A percentile compares a stretch with the other conserved stretches of the same genome.
Conservation (phyloP, 2,113 vertebrate genomes). For the Lates calcarifer region DNA sequence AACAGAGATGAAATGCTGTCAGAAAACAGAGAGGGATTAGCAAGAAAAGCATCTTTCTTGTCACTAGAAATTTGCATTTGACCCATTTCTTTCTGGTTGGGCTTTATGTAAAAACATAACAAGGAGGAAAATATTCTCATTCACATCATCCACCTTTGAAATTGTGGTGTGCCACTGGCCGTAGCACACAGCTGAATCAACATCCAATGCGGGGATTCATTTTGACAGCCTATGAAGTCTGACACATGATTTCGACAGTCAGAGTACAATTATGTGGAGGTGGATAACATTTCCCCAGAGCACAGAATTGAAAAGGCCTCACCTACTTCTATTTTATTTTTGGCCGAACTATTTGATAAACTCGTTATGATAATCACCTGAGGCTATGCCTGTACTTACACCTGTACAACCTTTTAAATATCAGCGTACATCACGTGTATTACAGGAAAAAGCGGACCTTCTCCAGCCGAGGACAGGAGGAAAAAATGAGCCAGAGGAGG, state of each 20-base stretch:
- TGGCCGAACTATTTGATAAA: constrained; percentile 2
- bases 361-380: not conserved
- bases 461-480: not conserved
- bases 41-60: no score
- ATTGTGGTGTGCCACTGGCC: not conserved
- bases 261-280: not conserved
- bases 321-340: not conserved
- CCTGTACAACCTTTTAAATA: constrained; percentile 25
- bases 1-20: not conserved
- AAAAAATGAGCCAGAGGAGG: constrained; percentile 27
- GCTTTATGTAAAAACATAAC: not conserved
- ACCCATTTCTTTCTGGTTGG: not conserved
- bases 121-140: not conserved
- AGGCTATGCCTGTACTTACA: constrained; percentile 4
- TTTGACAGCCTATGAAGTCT: constrained; percentile 14
- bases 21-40: no score
- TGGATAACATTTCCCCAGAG: not conserved
- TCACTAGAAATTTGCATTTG: not conserved
- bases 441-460: constrained; percentile 15
- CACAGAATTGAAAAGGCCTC: not conserved
- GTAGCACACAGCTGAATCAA: constrained; percentile 15
- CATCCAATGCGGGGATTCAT: not conserved
- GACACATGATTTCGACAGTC: not conserved
- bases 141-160: not conserved
- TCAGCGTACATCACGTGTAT: constrained; percentile 40